Base-by-base conservation (phyloP, 2,113 vertebrate species). In the Apeltes quadracus region DNA sequence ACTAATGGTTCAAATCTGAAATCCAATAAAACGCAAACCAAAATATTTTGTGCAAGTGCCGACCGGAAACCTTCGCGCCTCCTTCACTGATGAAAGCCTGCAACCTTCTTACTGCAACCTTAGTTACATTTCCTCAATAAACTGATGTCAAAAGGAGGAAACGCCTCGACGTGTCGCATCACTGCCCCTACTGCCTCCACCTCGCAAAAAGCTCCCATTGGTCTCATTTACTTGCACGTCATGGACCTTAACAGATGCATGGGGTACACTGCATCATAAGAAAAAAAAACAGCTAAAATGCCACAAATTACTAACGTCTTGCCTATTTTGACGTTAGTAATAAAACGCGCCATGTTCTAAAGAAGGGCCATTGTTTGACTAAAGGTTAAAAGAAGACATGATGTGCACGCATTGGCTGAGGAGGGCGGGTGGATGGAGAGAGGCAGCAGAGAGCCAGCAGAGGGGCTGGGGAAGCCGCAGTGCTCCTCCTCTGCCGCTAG, bases 91-190 rank as follows among this genome's bases (percentile, higher is more conserved):
- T 78, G 68, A 88, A 84, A 72, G 87, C 65, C 77, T 85, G 54
- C 73, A 84, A 88, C 73, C 55, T 43, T 62, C 50, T 89, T 85
- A 85, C 68, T 80, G 18, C n/a, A n/a, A n/a, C n/a, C n/a, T n/a
- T n/a, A n/a, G n/a, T n/a, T 51, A 56, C 22, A 65, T 85, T 85
- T 85, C 55, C 76, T 88, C 72, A 83, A 82, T 82, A 84, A 84
- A 76, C 68, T 61, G 23, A 76, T 68, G 71, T 84, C 61, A 69
- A 67, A 69, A 38, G 29, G 14, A 43, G 41, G 41, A 43, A 7
- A 29, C 29, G 29, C 29, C 29, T 29, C 29, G 66, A 34, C 43
- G 1, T 67, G 53, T 54, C 67, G 72, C 48, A 38, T 70, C 58
- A 46, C 25, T 12, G 4, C 11, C 7, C 2, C 61, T 7, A 6